A percentile compares a stretch with the other conserved stretches of the same genome.
These are phyloP conservation scores for Micromesistius poutassou DNA, from an alignment of 2,797 vertebrate species.

Conservation along the genomic window DNA sequence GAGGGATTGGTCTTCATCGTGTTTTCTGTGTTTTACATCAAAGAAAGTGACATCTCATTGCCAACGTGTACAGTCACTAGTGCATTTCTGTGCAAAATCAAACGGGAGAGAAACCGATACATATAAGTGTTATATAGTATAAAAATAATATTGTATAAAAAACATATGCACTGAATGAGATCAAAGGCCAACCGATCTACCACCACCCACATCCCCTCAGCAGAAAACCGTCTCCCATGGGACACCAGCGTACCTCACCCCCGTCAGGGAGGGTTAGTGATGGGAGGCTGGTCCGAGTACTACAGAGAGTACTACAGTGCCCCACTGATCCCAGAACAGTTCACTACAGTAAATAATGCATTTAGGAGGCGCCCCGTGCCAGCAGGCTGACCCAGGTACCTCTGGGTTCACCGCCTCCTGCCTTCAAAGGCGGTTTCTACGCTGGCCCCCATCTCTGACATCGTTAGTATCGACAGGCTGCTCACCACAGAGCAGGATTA, in stretches of 20 bases:
- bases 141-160: constrained; percentile 28
- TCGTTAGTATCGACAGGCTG: not conserved
- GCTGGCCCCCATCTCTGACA: not conserved
- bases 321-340: not conserved
- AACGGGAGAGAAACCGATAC: constrained; percentile 14
- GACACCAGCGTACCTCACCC: constrained; percentile 23
- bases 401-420: not conserved
- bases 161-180: constrained; percentile 10
- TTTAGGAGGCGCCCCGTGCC: not conserved
- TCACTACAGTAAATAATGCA: constrained; percentile 33
- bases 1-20: constrained; percentile 56
- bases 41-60: constrained; percentile 67
- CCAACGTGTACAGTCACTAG: constrained; percentile 57
- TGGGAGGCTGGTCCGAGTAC: not conserved
- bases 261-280: constrained; percentile 20
- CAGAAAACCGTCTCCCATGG: no score
- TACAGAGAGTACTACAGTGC: constrained; percentile 9
- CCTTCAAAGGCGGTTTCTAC: not conserved
- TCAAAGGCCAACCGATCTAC: constrained; percentile 16
- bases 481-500: not conserved
- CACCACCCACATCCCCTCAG: no score
- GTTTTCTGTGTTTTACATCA: constrained; percentile 43
- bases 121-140: constrained; percentile 8
- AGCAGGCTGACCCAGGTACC: not conserved
- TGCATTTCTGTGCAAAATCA: constrained; percentile 52